These are phyloP conservation scores for Turdus rufiventris DNA, from an alignment of 2,113 vertebrate genomes.

Conservation along the genomic window DNA sequence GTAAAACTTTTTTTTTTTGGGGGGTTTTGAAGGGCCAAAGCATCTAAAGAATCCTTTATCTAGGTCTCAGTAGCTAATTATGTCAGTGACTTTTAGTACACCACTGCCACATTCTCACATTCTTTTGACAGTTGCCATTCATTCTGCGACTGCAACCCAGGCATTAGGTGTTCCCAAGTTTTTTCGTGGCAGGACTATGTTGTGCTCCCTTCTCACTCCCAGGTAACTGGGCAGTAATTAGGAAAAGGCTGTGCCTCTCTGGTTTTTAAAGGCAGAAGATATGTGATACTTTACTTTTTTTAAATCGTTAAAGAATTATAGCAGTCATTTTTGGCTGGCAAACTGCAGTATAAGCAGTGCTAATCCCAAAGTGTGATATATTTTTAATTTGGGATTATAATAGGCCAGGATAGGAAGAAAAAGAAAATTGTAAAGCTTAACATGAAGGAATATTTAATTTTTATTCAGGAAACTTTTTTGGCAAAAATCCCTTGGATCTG, in stretches of 20 bases:
- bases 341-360: neutral
- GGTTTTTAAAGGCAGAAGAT: neutral
- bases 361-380: neutral
- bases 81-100: neutral
- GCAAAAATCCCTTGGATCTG: constrained; percentile 51
- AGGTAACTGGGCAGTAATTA: neutral
- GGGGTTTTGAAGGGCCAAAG: neutral
- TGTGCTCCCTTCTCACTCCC: neutral
- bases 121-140: neutral
- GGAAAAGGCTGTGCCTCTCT: neutral
- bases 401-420: neutral
- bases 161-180: neutral
- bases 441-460: constrained; percentile 33
- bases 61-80: neutral
- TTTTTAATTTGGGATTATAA: neutral
- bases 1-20: neutral
- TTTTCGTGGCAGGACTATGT: neutral
- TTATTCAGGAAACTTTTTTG: constrained; percentile 48
- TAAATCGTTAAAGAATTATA: neutral
- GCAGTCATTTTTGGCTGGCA: neutral
- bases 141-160: neutral
- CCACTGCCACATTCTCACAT: neutral
- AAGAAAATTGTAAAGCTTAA: neutral
- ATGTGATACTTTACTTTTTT: neutral
- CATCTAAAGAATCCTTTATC: neutral